phyloP scores from a whole-genome alignment of 2,888 invertebrate species.

The Glyphotaelius pellucidus region DNA sequence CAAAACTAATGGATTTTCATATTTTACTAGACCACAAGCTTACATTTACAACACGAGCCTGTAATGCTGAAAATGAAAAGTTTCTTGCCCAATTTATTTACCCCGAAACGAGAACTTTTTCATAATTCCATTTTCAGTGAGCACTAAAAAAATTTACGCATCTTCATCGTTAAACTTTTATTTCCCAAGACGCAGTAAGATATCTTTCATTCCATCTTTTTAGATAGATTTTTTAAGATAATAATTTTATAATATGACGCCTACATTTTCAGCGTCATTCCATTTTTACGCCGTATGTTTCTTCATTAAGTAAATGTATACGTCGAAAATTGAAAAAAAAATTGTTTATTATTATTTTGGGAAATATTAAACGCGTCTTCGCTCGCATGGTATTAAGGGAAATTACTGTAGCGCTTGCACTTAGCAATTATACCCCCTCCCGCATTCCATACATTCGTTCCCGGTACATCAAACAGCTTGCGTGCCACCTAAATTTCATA shows the following conservation, averaged over 20 bases:
- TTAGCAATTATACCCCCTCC: no score
- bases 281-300: background rate
- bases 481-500: no score
- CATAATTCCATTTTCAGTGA: slow-evolving; percentile 5
- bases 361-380: background rate
- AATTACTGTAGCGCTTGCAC: no score
- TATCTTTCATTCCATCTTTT: background rate
- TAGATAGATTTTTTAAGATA: background rate
- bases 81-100: slow-evolving; percentile 17
- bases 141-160: slow-evolving; percentile 9
- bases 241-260: background rate
- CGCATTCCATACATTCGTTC: no score
- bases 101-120: background rate
- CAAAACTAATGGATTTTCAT: slow-evolving; percentile 44
- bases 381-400: no score
- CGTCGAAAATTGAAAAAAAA: background rate
- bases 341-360: background rate
- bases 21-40: slow-evolving; percentile 43
- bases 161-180: slow-evolving; percentile 17
- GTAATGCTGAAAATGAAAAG: slow-evolving; percentile 27
- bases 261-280: background rate
- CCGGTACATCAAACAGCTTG: no score
- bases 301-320: no score
- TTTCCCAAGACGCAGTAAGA: slow-evolving; percentile 4
- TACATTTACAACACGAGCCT: slow-evolving; percentile 26